Percentiles rank a stretch among this genome's conserved stretches.
phyloP scores from a whole-genome alignment of 2,113 vertebrate genomes.

The Coryphaenoides rupestris region DNA sequence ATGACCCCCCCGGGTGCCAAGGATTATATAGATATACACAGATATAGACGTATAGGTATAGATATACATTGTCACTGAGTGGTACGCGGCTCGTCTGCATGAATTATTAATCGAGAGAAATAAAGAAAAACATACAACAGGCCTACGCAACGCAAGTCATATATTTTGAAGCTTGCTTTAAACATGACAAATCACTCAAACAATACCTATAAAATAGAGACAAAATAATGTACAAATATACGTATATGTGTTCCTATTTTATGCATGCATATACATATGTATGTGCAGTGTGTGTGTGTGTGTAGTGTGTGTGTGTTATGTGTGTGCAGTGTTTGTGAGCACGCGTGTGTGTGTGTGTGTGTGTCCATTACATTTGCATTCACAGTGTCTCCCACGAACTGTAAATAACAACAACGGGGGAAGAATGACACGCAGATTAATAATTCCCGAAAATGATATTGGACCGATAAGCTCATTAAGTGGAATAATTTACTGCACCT shows the following conservation, averaged over 20 bases:
- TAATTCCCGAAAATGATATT: constrained; percentile 59
- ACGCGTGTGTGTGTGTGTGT: constrained; percentile 2
- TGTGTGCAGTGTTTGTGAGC: background rate
- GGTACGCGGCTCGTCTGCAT: background rate
- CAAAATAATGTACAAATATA: background rate
- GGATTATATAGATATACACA: too few relatives aligned
- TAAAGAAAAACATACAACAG: too few relatives aligned
- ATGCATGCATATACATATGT: background rate
- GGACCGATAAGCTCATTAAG: constrained; percentile 60
- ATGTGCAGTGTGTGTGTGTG: background rate
- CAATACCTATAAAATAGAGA: too few relatives aligned
- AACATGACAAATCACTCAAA: too few relatives aligned
- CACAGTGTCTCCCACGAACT: too few relatives aligned
- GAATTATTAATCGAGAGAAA: background rate
- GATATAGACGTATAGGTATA: background rate
- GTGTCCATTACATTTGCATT: background rate
- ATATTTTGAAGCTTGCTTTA: background rate
- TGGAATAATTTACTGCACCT: constrained; percentile 63
- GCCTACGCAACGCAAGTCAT: background rate
- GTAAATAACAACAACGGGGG: constrained; percentile 27
- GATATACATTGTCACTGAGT: constrained; percentile 10
- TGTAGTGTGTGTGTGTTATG: background rate
- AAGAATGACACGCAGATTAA: constrained; percentile 48
- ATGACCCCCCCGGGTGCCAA: too few relatives aligned
- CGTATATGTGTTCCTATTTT: background rate